Conservation (phyloP, 1,140 invertebrate genomes). For the Sminthurinus signatus region DNA sequence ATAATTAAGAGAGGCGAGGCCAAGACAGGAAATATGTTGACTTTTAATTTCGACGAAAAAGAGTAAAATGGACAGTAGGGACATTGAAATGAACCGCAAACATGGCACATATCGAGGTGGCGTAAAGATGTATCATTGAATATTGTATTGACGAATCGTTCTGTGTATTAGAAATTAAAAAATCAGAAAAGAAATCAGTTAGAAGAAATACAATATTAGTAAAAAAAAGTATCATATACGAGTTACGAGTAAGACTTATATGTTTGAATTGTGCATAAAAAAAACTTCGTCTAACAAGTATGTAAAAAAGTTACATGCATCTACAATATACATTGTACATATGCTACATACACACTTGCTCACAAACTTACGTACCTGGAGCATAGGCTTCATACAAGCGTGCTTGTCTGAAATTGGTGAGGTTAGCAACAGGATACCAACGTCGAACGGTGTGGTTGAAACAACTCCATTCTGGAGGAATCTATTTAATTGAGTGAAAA, state of each 20-base stretch:
- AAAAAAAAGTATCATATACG: no score
- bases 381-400: slow-evolving; percentile 56
- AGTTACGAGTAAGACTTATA: no score
- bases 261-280: no score
- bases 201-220: no score
- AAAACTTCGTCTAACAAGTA: no score
- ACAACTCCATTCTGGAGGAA: slow-evolving; percentile 48
- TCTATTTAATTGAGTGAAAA: slow-evolving; percentile 42
- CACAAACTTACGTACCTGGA: slow-evolving; percentile 48
- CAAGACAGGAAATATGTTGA: no score
- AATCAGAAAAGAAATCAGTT: no score
- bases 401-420: slow-evolving; percentile 52
- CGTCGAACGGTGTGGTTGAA: slow-evolving; percentile 50
- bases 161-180: no score
- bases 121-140: slow-evolving; percentile 54
- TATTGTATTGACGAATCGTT: slow-evolving; percentile 53
- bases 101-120: slow-evolving; percentile 68
- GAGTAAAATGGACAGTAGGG: slow-evolving; percentile 88
- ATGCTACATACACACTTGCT: no score
- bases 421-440: slow-evolving; percentile 58
- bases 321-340: no score
- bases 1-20: no score
- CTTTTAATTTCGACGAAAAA: not conserved
- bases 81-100: slow-evolving; percentile 97
- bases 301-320: no score